phyloP scores from a whole-genome alignment of 2,113 vertebrate species.

The Apaloderma vittatum region DNA sequence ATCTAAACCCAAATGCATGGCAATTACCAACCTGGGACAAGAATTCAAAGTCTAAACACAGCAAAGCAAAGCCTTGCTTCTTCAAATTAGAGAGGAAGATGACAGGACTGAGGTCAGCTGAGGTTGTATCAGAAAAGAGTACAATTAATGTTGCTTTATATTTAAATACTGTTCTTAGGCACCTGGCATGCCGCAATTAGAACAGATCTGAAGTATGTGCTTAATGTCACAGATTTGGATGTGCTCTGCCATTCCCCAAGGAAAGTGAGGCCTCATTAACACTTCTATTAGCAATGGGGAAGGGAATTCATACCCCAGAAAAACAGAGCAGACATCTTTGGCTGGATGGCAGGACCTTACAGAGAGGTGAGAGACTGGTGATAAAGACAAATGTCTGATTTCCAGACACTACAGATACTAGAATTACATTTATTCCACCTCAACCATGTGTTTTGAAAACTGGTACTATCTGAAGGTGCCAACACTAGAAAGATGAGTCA shows the following conservation, averaged over 20 bases:
- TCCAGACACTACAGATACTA: neutral
- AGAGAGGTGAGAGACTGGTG: neutral
- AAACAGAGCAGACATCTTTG: neutral
- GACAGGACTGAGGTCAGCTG: neutral
- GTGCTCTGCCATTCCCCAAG: neutral
- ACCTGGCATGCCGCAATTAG: neutral
- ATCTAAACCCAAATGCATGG: neutral
- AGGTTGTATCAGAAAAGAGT: neutral
- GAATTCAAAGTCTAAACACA: conserved; percentile 1
- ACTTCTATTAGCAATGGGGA: neutral
- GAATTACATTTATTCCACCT: neutral
- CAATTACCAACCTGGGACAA: neutral
- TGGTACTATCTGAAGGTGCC: neutral
- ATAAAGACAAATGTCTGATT: neutral
- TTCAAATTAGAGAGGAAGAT: neutral
- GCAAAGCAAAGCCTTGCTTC: neutral
- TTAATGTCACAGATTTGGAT: neutral
- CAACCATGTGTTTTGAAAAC: neutral
- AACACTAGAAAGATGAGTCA: neutral
- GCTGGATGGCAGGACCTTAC: neutral
- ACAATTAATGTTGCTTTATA: conserved; percentile 19
- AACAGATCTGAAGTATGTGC: neutral
- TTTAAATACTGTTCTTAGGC: conserved; percentile 5
- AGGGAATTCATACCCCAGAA: neutral
- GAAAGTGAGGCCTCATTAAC: neutral